A percentile compares a stretch with the other conserved stretches of the same genome.
Conservation (phyloP, 2,113 vertebrate species). For the Bubo blakistoni region DNA sequence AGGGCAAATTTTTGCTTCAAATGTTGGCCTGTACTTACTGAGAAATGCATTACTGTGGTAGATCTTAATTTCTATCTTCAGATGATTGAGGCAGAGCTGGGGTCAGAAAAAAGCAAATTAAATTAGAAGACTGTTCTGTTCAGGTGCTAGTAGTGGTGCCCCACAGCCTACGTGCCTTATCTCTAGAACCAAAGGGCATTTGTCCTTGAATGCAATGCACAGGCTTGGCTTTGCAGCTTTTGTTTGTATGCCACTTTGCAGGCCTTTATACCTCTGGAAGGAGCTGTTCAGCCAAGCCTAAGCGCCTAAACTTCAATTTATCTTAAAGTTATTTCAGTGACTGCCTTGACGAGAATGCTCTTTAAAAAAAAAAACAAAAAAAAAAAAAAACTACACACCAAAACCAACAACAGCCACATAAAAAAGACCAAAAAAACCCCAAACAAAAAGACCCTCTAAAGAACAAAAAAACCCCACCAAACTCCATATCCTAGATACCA, state of each 20-base stretch:
- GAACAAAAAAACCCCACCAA: not conserved
- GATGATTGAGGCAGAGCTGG: not conserved
- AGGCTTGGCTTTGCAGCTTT: not conserved
- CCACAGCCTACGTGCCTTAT: not conserved
- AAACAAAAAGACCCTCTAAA: not conserved
- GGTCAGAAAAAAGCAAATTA: not conserved
- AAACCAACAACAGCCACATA: not conserved
- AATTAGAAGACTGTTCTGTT: not conserved
- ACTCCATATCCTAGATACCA: not conserved
- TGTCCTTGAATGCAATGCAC: not conserved
- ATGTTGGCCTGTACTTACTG: conserved; percentile 3
- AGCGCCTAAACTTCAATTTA: not conserved
- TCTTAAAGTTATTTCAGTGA: not conserved
- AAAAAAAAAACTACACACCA: no score
- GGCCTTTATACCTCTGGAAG: not conserved
- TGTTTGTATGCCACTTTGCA: not conserved
- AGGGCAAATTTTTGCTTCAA: not conserved
- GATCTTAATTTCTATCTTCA: not conserved
- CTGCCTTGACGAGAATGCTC: not conserved
- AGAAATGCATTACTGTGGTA: not conserved
- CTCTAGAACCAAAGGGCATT: not conserved
- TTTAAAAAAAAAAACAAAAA: not conserved
- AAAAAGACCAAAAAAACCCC: no score
- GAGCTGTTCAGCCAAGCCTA: not conserved
- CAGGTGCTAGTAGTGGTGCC: no score